Evolutionary conservation across 2,797 vertebrate species (phyloP).

Genomic region (Bradypodion pumilum): DNA sequence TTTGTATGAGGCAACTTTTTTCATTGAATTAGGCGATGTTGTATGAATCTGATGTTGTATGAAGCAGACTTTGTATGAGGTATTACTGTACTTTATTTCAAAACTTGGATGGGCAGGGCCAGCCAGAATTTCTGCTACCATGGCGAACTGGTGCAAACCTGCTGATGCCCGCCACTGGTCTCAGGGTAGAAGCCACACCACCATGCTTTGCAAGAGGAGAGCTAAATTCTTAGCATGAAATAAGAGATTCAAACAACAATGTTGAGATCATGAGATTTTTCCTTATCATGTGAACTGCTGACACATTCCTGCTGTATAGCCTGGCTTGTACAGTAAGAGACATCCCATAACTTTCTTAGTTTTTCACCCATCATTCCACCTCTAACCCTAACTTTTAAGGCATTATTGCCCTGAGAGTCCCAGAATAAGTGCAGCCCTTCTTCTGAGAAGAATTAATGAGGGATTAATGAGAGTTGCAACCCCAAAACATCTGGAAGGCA

Average conservation of each 20-base stretch:
- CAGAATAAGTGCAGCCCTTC: background rate
- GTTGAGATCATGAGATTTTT: background rate
- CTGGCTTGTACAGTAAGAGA: background rate
- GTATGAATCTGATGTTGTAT: no score
- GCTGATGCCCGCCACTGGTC: no score
- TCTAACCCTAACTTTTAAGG: background rate
- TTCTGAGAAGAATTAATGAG: background rate
- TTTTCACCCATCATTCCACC: background rate
- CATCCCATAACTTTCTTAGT: no score
- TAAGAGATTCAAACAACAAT: background rate
- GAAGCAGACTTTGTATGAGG: no score
- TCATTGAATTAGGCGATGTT: no score
- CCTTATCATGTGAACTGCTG: no score
- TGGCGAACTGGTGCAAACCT: no score
- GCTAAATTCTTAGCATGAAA: background rate
- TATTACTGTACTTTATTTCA: no score
- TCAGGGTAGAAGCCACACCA: background rate
- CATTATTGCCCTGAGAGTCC: background rate
- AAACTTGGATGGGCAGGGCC: no score
- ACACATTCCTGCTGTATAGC: no score
- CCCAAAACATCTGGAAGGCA: background rate
- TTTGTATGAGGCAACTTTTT: no score
- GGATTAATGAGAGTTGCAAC: background rate
- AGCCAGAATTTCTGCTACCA: no score
- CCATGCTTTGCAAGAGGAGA: background rate